Conservation (phyloP, 2,797 vertebrate species). For the Malacoctenus gilli region DNA sequence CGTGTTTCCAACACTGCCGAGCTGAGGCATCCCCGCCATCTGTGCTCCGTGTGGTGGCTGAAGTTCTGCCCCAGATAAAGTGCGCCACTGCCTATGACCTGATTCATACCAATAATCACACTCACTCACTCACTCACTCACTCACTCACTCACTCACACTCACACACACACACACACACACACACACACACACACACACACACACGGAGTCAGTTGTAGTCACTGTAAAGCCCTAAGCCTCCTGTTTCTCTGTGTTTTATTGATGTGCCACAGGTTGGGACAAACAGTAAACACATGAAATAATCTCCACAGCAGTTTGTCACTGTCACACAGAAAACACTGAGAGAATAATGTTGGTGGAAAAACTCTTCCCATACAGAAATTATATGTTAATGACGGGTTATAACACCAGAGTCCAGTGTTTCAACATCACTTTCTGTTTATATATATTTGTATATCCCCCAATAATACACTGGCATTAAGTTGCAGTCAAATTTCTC, state of each 20-base stretch:
- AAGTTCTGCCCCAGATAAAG: constrained; percentile 77
- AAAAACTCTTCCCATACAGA: too few relatives aligned
- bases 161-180: not conserved
- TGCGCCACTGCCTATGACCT: constrained; percentile 74
- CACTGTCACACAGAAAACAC: too few relatives aligned
- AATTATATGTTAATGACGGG: too few relatives aligned
- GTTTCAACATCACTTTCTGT: too few relatives aligned
- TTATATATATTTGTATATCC: too few relatives aligned
- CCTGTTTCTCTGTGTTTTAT: not conserved
- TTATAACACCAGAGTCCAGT: too few relatives aligned
- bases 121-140: constrained; percentile 8
- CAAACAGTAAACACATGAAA: not conserved
- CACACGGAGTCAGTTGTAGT: not conserved
- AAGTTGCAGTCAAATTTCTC: too few relatives aligned
- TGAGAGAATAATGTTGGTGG: too few relatives aligned
- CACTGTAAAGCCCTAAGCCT: constrained; percentile 18
- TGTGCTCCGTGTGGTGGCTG: constrained; percentile 71
- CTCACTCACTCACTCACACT: not conserved
- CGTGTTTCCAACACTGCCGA: constrained; percentile 49
- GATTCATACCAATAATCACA: constrained; percentile 54
- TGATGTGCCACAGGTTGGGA: constrained; percentile 17
- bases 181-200: constrained; percentile 11
- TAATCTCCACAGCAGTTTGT: too few relatives aligned
- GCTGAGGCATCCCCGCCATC: constrained; percentile 74
- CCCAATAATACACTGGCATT: too few relatives aligned